Percentiles rank a stretch among this genome's conserved stretches.
phyloP scores from a whole-genome alignment of 2,113 vertebrate species.

The Anoura caudifer region DNA sequence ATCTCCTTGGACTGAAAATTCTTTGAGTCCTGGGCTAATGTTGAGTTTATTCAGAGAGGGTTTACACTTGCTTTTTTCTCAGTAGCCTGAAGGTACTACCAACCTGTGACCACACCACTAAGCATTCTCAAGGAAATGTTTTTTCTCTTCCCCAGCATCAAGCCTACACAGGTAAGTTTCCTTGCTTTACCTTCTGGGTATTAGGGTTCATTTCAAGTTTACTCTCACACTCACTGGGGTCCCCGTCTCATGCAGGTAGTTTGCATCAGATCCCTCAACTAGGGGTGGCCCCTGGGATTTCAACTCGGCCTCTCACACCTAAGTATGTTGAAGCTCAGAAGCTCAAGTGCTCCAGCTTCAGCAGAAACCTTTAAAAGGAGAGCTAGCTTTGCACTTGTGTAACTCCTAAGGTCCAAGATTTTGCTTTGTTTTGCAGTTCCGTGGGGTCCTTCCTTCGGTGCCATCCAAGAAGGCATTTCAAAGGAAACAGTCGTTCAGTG shows the following conservation, averaged over 20 bases:
- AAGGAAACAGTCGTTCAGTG: background rate
- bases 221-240: background rate
- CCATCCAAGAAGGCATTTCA: background rate
- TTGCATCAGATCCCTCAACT: background rate
- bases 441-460: background rate
- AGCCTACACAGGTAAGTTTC: background rate
- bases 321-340: background rate
- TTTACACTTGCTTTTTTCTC: background rate
- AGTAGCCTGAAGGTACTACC: background rate
- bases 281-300: background rate
- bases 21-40: background rate
- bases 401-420: background rate
- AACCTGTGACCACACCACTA: background rate
- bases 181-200: background rate
- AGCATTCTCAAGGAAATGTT: background rate
- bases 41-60: background rate
- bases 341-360: background rate
- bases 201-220: background rate
- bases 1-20: background rate
- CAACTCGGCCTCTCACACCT: background rate
- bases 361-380: background rate
- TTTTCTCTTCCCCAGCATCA: background rate
- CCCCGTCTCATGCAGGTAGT: background rate
- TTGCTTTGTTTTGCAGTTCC: background rate
- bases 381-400: no score